A percentile compares a stretch with the other conserved stretches of the same genome.
phyloP scores from a whole-genome alignment of 1,140 invertebrate species.

The Ceratosolen fusciceps region DNA sequence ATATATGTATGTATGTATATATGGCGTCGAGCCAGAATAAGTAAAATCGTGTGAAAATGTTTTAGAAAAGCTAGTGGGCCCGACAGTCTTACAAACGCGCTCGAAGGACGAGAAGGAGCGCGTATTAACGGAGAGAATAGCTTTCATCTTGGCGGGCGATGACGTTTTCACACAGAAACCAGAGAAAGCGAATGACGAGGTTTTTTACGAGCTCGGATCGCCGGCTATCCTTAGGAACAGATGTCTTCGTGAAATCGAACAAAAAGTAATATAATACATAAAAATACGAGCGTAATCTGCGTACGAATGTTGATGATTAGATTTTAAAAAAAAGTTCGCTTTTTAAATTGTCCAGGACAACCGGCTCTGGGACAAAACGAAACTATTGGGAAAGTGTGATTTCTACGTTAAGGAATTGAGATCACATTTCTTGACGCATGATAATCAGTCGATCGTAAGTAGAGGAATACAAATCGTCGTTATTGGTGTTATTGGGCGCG shows the following conservation, averaged over 20 bases:
- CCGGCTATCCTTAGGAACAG: conserved; percentile 51
- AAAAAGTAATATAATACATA: conserved; percentile 48
- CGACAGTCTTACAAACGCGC: conserved; percentile 65
- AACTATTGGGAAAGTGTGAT: conserved; percentile 46
- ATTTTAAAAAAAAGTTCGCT: background rate
- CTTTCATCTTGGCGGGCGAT: conserved; percentile 65
- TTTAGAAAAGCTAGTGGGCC: conserved; percentile 54
- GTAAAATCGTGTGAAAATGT: too few species aligned
- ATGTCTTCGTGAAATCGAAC: conserved; percentile 51
- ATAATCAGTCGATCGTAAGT: background rate
- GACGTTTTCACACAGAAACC: conserved; percentile 58
- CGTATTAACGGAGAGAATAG: conserved; percentile 71
- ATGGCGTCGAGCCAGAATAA: too few species aligned
- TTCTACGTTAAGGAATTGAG: conserved; percentile 58
- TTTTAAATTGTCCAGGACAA: conserved; percentile 56
- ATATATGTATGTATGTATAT: too few species aligned
- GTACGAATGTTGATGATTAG: too few species aligned
- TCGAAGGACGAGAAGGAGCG: conserved; percentile 66
- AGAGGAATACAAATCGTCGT: background rate
- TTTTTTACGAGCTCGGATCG: background rate
- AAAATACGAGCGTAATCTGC: too few species aligned
- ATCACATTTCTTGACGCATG: conserved; percentile 15
- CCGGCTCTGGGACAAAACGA: conserved; percentile 58
- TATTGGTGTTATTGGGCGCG: too few species aligned
- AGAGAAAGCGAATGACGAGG: conserved; percentile 21